phyloP scores from a whole-genome alignment of 2,113 vertebrate species.

The Ictalurus furcatus region DNA sequence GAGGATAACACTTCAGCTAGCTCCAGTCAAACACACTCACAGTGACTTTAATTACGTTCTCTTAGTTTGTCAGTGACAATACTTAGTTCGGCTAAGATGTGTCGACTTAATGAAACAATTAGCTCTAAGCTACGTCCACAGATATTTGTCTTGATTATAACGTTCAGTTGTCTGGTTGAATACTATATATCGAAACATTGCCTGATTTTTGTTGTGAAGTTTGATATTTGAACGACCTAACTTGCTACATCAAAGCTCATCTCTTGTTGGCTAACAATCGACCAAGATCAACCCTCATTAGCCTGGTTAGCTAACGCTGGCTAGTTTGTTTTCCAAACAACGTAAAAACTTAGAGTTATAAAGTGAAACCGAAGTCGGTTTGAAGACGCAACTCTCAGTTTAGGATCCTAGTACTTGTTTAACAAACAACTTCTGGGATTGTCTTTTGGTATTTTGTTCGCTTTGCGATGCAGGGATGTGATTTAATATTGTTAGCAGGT shows the following conservation, averaged over 20 bases:
- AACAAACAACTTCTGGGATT: neutral
- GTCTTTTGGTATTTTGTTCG: conserved; percentile 37
- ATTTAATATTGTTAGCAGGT: conserved; percentile 41
- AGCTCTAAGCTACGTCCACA: neutral
- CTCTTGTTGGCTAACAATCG: conserved; percentile 39
- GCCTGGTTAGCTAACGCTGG: conserved; percentile 61
- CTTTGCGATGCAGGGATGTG: conserved; percentile 22
- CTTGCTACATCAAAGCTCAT: conserved; percentile 3
- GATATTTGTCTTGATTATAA: neutral
- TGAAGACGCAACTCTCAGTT: too few relatives aligned
- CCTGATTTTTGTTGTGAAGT: neutral
- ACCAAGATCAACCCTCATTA: conserved; percentile 54
- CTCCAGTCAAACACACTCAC: neutral
- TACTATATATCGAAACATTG: neutral
- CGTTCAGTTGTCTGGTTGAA: too few relatives aligned
- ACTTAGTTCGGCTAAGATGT: neutral
- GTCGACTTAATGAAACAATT: neutral
- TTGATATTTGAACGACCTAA: neutral
- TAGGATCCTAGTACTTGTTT: neutral
- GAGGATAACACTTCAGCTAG: neutral
- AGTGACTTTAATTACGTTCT: neutral
- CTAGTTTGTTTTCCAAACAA: conserved; percentile 40
- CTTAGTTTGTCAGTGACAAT: neutral
- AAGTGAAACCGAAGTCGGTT: neutral
- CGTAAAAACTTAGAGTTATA: conserved; percentile 34